Evolutionary conservation across 2,797 vertebrate genomes (phyloP).

Genomic region (Rhadinocentrus ornatus): DNA sequence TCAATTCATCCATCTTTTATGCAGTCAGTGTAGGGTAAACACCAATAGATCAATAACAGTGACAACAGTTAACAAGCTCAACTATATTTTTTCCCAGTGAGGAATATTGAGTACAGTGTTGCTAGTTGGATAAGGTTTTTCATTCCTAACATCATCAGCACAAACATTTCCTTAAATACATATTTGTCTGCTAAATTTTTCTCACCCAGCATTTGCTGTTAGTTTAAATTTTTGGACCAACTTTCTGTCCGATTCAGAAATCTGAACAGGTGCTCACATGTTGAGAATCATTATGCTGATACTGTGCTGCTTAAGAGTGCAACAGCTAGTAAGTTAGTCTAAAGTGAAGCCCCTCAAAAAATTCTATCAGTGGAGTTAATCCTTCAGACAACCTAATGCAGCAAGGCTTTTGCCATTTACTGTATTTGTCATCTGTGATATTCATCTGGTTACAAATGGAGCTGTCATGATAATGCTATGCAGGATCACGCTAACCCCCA

Average conservation of each 20-base stretch:
- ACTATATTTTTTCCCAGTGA: too few relatives aligned
- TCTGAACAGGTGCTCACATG: slow-evolving; percentile 16
- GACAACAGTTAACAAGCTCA: too few relatives aligned
- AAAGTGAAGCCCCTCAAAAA: slow-evolving; percentile 65
- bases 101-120: too few relatives aligned
- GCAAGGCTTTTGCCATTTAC: slow-evolving; percentile 68
- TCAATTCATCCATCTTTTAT: too few relatives aligned
- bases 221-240: background rate
- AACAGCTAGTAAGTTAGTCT: slow-evolving; percentile 49
- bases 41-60: too few relatives aligned
- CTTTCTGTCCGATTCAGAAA: slow-evolving; percentile 2
- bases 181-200: background rate
- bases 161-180: background rate
- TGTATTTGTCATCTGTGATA: slow-evolving; percentile 76
- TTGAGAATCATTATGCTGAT: slow-evolving; percentile 31
- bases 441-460: slow-evolving; percentile 81
- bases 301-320: slow-evolving; percentile 17
- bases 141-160: background rate
- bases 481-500: slow-evolving; percentile 83
- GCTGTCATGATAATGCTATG: slow-evolving; percentile 78
- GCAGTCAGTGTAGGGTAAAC: too few relatives aligned
- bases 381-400: slow-evolving; percentile 72
- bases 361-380: slow-evolving; percentile 69
- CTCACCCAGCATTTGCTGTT: background rate
- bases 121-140: background rate